A percentile compares a stretch with the other conserved stretches of the same genome.
Conservation (phyloP, 2,797 vertebrate species). For the Corythornis leucogaster region DNA sequence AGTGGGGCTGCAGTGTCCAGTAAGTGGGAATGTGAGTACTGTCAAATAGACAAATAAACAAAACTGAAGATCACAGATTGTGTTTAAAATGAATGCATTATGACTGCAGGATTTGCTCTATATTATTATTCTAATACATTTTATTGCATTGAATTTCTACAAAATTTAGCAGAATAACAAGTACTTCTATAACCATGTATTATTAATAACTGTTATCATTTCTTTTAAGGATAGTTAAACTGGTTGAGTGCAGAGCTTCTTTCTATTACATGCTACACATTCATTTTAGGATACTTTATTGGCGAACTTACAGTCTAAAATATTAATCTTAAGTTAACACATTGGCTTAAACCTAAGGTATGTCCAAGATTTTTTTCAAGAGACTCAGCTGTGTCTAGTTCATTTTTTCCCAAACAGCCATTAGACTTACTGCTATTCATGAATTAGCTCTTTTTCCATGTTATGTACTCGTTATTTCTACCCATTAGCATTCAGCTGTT, state of each 20-base stretch:
- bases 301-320: not conserved
- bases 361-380: not conserved
- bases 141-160: not conserved
- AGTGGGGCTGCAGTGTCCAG: not conserved
- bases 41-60: not conserved
- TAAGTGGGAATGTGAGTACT: not conserved
- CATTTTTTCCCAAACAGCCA: not conserved
- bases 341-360: not conserved
- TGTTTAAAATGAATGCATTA: not conserved
- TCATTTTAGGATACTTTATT: not conserved
- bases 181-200: not conserved
- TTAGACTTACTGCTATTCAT: not conserved
- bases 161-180: not conserved
- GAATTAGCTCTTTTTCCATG: not conserved
- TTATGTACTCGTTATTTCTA: not conserved
- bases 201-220: not conserved
- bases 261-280: not conserved
- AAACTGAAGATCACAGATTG: not conserved
- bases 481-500: conserved; percentile 26
- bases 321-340: not conserved
- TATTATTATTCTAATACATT: not conserved
- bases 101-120: not conserved
- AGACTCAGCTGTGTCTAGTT: not conserved
- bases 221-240: not conserved
- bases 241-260: not conserved